Evolutionary conservation across 2,113 vertebrate species (phyloP).

Genomic region (Bos taurus): ARS-UCD2.0 NC_037330.1:22090001-22090500

Average conservation of each 20-base stretch:
- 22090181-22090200: background rate
- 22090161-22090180: background rate
- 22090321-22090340: background rate
- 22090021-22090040: background rate
- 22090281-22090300: background rate
- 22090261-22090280: background rate
- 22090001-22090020: background rate
- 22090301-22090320: background rate
- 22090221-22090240: background rate
- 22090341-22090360: background rate
- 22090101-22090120: background rate
- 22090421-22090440: background rate
- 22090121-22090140: background rate
- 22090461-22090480: background rate
- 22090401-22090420: background rate
- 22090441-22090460: accelerated
- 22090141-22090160: background rate
- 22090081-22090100: background rate
- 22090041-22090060: background rate
- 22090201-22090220: background rate
- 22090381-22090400: background rate
- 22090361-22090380: background rate
- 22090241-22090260: background rate
- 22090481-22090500: background rate
- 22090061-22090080: background rate